Base-by-base conservation (phyloP, 2,113 vertebrate species). In the Prionailurus bengalensis region DNA sequence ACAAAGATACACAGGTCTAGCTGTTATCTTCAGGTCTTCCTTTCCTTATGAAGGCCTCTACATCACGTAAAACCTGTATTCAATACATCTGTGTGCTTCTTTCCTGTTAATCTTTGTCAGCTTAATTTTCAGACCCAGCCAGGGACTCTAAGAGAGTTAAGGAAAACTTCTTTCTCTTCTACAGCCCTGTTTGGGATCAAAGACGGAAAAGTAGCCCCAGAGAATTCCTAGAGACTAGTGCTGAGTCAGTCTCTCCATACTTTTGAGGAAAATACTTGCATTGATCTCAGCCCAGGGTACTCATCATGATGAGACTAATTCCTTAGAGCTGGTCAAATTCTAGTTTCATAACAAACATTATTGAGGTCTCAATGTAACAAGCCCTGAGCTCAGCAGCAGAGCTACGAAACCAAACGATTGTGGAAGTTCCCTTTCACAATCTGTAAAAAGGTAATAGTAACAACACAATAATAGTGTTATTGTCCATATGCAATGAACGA, bases 391-490 rank as follows among this genome's bases (percentile, higher is more conserved):
- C 5, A 51, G 19, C 53, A 58, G 29, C 25, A 76, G 36, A 71
- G 36, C 61, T 95, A 66, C 11, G 63, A 93, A 97, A 66, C 14
- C 55, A 93, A 97, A 83, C 80, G 51, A 53, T 83, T 80, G 42
- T 79, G 39, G 39, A 36, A 73, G 8, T 51, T 94, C 79, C 27
- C 23, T 81, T 84, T 68, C 45, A 74, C 74, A 42, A 91, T 80
- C n/a, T 90, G 70, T 61, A 87, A 89, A 97, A 94, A 68, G 33
- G 25, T 2, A 70, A 29, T 33, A 80, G 71, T 70, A n/a, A 48
- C 1, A 55, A 94, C 3, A 29, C 36, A 78, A 27, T 39, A 73
- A 91, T 39, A 16, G 7, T n/a, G 25, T 66, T 66, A 25, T n/a
- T 61, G 13, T 27, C 45, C 16, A 5, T 13, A 17, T 61, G 23